These are phyloP conservation scores for Dioctria rufipes DNA, from an alignment of 2,888 invertebrate genomes.

Conservation along the genomic window DNA sequence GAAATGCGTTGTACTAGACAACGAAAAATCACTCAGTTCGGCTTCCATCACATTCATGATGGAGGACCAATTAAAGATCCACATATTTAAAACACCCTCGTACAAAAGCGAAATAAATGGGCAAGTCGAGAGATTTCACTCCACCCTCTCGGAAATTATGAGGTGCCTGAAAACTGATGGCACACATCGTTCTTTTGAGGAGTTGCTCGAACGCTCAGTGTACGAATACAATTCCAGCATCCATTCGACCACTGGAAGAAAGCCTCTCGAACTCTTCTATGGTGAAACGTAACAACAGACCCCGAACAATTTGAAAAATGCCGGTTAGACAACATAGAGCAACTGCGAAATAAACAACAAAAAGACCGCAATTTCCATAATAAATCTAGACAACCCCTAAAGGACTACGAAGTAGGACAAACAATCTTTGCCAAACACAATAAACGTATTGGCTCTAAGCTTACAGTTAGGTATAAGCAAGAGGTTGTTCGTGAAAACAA, in stretches of 20 bases:
- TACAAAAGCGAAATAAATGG: no score
- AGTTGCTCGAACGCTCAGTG: slow-evolving; percentile 56
- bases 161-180: slow-evolving; percentile 55
- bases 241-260: slow-evolving; percentile 57
- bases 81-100: no score
- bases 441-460: no score
- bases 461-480: no score
- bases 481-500: no score
- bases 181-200: slow-evolving; percentile 51
- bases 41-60: no score
- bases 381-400: slow-evolving; percentile 56
- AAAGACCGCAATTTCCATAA: slow-evolving; percentile 53
- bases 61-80: no score
- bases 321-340: slow-evolving; percentile 42
- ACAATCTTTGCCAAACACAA: no score
- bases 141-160: no score
- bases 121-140: no score
- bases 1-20: no score
- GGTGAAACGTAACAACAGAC: slow-evolving; percentile 47
- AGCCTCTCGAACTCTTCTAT: slow-evolving; percentile 58
- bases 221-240: slow-evolving; percentile 58
- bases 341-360: slow-evolving; percentile 50
- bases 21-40: no score
- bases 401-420: slow-evolving; percentile 58
- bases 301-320: slow-evolving; percentile 51